Evolutionary conservation across 1,140 invertebrate species (phyloP), one percentile per base, ranked within the genome.

Genomic region (Drosophila tropicalis): DNA sequence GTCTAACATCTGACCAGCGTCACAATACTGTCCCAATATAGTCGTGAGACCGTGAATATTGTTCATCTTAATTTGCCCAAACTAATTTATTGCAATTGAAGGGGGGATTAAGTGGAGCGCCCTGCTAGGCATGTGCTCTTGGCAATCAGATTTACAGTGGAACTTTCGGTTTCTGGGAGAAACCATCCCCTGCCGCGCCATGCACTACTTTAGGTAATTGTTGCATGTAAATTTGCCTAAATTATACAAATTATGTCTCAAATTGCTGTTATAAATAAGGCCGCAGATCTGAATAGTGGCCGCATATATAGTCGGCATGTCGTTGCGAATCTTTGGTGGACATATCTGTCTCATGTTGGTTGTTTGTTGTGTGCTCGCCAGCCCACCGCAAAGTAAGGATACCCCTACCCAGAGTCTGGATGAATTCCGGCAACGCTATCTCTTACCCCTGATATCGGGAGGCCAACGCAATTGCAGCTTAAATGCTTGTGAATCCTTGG

Each of bases 121-220:
- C 32, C 55, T 12, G 17, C 54, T 32, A 25, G 25, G 17, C 9
- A 51, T 51, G 29, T 57, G 55, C 55, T 57, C 55, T 57, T 57
- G 55, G 15, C 32, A 57, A 57, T 57, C 10, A 39, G 55, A 19
- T 17, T 39, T 44, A 32, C 17, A 44, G 44, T 7, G 32, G 67
- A 58, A 74, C 72, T 75, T 75, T 74, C 71, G 39, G 72, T 75
- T 74, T 75, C 72, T 62, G 36, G n/a, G 9, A n/a, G 17, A 22
- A 19, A 12, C 17, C 9, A 39, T 62, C 60, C 67, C 75, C 47
- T 70, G 77, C 29, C 56, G 77, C 51, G 70, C 39, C 78, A 36
- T 67, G 70, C 39, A 65, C 83, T 89, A 86, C 70, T 86, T 86
- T 71, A 71, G 57, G 79, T 86, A 86, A 86, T 86, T 86, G 84